phyloP scores from a whole-genome alignment of 2,888 invertebrate genomes.

The Rhogogaster chlorosoma region DNA sequence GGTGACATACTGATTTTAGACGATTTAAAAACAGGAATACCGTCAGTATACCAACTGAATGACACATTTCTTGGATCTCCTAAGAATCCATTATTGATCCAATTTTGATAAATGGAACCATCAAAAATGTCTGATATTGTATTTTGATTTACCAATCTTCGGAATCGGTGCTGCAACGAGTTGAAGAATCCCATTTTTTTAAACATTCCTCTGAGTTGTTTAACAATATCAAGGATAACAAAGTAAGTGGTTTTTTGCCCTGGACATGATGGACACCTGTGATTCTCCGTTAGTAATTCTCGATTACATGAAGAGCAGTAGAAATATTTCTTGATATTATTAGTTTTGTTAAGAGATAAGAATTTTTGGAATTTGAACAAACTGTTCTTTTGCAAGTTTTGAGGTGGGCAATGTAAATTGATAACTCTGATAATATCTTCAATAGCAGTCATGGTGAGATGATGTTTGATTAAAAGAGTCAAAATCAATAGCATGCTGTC shows the following conservation, averaged over 20 bases:
- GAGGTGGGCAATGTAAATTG: conserved; percentile 44
- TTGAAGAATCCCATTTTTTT: conserved; percentile 38
- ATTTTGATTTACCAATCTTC: conserved; percentile 17
- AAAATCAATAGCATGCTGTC: conserved; percentile 40
- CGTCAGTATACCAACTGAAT: conserved; percentile 56
- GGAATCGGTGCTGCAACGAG: conserved; percentile 48
- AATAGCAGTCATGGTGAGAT: conserved; percentile 14
- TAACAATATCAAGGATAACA: conserved; percentile 34
- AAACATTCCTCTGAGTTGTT: conserved; percentile 50
- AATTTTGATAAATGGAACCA: conserved; percentile 41
- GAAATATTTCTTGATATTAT: conserved; percentile 20
- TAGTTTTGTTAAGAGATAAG: not conserved
- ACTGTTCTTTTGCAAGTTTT: conserved; percentile 26
- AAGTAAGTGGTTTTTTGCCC: conserved; percentile 42
- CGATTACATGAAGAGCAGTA: conserved; percentile 38
- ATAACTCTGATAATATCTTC: conserved; percentile 45
- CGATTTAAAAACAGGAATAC: conserved; percentile 48
- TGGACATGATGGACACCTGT: conserved; percentile 36
- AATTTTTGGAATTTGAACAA: conserved; percentile 51
- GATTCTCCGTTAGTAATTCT: not conserved
- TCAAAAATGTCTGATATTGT: conserved; percentile 53
- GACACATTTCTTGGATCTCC: conserved; percentile 53
- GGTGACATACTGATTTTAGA: not conserved
- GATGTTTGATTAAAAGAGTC: conserved; percentile 36
- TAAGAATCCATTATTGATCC: conserved; percentile 55